Conservation (phyloP, 2,113 vertebrate species). For the Oreamnos americanus region DNA sequence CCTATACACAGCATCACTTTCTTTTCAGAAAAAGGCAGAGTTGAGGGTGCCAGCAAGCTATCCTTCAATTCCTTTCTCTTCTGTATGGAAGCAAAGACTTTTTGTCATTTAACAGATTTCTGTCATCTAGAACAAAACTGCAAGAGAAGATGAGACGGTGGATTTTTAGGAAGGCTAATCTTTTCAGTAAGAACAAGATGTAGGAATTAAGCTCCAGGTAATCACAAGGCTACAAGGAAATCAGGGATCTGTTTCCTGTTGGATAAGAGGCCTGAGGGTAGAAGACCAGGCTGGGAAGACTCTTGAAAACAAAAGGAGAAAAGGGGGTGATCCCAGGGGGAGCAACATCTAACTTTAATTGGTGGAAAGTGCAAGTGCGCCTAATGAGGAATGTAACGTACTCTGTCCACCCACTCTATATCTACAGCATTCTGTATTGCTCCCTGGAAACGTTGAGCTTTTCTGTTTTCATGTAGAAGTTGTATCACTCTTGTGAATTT, state of each 20-base stretch:
- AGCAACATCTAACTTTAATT: neutral
- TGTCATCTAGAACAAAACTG: neutral
- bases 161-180: slow-evolving; percentile 5
- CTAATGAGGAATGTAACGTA: neutral
- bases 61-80: neutral
- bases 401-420: neutral
- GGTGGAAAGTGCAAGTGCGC: neutral
- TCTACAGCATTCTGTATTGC: neutral
- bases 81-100: neutral
- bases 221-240: neutral
- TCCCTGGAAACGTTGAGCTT: neutral
- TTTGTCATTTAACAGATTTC: neutral
- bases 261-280: neutral
- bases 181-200: neutral
- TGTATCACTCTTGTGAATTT: neutral
- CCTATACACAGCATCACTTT: neutral
- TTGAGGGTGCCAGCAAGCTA: neutral
- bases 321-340: neutral
- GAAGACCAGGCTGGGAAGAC: neutral
- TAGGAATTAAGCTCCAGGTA: neutral
- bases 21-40: neutral
- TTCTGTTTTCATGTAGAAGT: neutral
- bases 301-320: neutral
- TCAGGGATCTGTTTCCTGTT: neutral
- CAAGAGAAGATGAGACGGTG: neutral